Conservation (phyloP, 2,113 vertebrate genomes). For the Cochlearius cochlearius region DNA sequence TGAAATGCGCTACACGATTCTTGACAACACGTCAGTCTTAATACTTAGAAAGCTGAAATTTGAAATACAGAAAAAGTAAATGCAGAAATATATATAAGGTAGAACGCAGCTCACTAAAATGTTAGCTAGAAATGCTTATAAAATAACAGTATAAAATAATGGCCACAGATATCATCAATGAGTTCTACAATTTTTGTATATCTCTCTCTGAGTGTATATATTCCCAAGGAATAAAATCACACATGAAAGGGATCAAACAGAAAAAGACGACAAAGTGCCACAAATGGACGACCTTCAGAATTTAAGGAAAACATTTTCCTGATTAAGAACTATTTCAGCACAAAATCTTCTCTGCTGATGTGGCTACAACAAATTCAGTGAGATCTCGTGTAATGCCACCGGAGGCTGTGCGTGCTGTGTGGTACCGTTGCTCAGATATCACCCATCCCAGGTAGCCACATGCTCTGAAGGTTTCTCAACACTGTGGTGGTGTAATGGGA, state of each 20-base stretch:
- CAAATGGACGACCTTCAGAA: not conserved
- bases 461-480: not conserved
- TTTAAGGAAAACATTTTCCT: not conserved
- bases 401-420: rapidly evolving
- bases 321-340: not conserved
- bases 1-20: not conserved
- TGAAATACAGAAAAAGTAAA: not conserved
- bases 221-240: not conserved
- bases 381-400: not conserved
- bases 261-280: not conserved
- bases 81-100: not conserved
- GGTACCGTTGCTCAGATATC: not conserved
- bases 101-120: not conserved
- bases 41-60: not conserved
- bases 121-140: not conserved
- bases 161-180: not conserved
- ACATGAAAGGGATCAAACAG: not conserved
- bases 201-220: not conserved
- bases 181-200: not conserved
- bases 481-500: not conserved
- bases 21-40: not conserved
- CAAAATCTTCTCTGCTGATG: not conserved
- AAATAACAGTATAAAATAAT: not conserved
- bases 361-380: not conserved
- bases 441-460: rapidly evolving